Percentiles rank a stretch among this genome's conserved stretches.
These are phyloP conservation scores for Caretta caretta DNA, from an alignment of 2,113 vertebrate species.

Conservation along the genomic window DNA sequence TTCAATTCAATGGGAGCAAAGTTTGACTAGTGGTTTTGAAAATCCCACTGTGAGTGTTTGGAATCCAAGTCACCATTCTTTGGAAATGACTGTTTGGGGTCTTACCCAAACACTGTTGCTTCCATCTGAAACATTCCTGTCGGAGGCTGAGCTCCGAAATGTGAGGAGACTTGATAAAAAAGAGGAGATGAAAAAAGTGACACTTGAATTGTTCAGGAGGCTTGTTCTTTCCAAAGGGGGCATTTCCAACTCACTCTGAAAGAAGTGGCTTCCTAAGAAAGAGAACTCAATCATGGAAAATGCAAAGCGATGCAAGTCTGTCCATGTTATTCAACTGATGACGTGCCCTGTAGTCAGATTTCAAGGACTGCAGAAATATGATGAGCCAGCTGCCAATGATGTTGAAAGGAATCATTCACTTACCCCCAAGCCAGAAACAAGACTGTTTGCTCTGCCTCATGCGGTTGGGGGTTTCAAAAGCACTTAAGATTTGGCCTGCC, in stretches of 20 bases:
- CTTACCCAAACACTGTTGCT: background rate
- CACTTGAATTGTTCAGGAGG: background rate
- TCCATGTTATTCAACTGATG: background rate
- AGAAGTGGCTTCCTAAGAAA: background rate
- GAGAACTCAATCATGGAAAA: background rate
- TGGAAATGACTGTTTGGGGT: background rate
- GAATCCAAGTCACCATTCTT: background rate
- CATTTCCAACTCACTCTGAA: background rate
- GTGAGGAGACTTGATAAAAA: background rate
- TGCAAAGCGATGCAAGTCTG: background rate
- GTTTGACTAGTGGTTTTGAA: background rate
- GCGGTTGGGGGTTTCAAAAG: background rate
- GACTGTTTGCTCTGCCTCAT: background rate
- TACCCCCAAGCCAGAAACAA: background rate
- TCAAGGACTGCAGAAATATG: background rate
- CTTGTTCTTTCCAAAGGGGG: background rate
- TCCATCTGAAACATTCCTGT: background rate
- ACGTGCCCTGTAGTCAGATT: background rate
- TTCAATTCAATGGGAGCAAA: background rate
- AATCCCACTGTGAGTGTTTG: background rate
- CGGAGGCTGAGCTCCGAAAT: background rate
- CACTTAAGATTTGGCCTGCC: background rate
- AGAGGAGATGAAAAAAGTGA: background rate
- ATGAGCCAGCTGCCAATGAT: background rate
- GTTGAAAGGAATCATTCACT: background rate